Evolutionary conservation across 2,113 vertebrate genomes (phyloP), one percentile per base, ranked within the genome.

Genomic region (Nicator chloris): DNA sequence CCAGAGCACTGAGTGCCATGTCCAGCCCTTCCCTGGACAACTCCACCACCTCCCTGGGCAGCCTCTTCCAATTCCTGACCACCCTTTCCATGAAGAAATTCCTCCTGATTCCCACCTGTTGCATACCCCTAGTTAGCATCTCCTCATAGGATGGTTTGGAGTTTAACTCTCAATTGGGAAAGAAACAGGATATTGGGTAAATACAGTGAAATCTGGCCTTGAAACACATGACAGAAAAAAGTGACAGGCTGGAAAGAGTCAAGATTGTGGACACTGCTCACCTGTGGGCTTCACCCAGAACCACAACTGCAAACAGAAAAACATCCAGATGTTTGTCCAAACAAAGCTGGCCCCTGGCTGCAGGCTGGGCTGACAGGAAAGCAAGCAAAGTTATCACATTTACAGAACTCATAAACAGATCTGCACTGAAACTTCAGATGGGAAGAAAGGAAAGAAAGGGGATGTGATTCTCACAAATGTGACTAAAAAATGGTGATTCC

Each of bases 101-200:
- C 61, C 53, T 60, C 15, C 78, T 68, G 60, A 8, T 75, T 31
- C 28, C 69, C 57, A 7, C 30, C 57, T 72, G 17, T 10, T 42
- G 9, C 30, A n/a, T 0, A 31, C 0, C 35, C 7, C 21, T 12
- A 23, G 30, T 39, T 23, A n/a, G 1, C 21, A 44, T 6, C 60
- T 82, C 65, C 49, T 56, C 75, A 16, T 1, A 27, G 57, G 6
- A 2, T 0, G 40, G 15, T 4, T 26, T 50, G 27, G 59, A 28
- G 4, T 24, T 80, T 69, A 42, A 89, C 6, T 35, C 26, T 33
- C 57, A 47, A 0, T 0, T 47, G 56, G 47, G 40, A 64, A 82
- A 63, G 22, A 9, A 84, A 15, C 9, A 72, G 26, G 35, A 6
- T 23, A 3, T 8, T 44, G 70, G 42, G 19, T 12, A 68, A 73